Evolutionary conservation across 2,888 invertebrate genomes (phyloP).

Genomic region (Cremastinae sp.): DNA sequence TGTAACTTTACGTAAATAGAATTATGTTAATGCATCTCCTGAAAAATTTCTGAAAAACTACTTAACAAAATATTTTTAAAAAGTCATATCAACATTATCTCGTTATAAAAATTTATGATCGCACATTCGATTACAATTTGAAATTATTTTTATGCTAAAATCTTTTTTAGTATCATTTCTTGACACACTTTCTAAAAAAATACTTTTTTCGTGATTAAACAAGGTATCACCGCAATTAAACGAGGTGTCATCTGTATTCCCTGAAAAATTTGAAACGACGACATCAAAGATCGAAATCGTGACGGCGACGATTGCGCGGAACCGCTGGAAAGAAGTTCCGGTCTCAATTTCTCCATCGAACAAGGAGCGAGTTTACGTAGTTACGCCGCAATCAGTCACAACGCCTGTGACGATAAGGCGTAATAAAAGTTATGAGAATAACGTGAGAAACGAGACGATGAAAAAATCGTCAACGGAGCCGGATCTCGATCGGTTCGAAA

Average conservation of each 20-base stretch:
- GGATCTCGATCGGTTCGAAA: constrained; percentile 64
- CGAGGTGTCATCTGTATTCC: constrained; percentile 67
- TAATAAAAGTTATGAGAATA: constrained; percentile 61
- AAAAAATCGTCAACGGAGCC: constrained; percentile 76
- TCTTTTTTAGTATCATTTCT: too few relatives aligned
- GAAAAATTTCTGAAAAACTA: too few relatives aligned
- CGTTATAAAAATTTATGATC: too few relatives aligned
- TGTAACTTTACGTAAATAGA: too few relatives aligned
- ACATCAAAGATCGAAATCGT: constrained; percentile 34
- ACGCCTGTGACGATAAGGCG: constrained; percentile 40
- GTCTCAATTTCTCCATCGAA: constrained; percentile 89
- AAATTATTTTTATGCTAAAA: too few relatives aligned
- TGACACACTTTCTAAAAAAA: too few relatives aligned
- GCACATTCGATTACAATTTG: too few relatives aligned
- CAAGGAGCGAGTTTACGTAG: constrained; percentile 90
- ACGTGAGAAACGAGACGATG: constrained; percentile 70
- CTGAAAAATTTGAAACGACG: constrained; percentile 59
- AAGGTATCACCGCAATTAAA: constrained; percentile 47
- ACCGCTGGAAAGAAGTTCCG: constrained; percentile 86
- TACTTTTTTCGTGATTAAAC: neutral
- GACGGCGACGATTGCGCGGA: constrained; percentile 77
- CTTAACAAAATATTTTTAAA: too few relatives aligned
- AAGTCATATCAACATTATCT: too few relatives aligned
- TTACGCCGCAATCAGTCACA: constrained; percentile 86
- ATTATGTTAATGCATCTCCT: too few relatives aligned